phyloP scores from a whole-genome alignment of 2,888 invertebrate species.

The Leptinotarsa peninsularis region DNA sequence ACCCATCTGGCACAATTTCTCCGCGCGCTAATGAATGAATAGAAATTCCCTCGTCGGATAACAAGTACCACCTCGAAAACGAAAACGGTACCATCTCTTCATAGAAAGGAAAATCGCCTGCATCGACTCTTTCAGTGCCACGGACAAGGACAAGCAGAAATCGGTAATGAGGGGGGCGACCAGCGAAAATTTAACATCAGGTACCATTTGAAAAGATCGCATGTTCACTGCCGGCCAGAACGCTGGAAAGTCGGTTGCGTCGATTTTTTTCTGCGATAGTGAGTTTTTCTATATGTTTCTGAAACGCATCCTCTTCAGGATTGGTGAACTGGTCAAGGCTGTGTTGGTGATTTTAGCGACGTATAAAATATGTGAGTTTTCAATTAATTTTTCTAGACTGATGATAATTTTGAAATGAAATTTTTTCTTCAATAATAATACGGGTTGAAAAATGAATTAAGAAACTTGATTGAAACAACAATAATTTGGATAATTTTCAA shows the following conservation, averaged over 20 bases:
- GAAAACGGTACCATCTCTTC: constrained; percentile 22
- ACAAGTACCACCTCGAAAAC: constrained; percentile 11
- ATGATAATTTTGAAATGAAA: neutral
- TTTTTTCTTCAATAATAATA: too few species aligned
- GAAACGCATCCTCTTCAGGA: constrained; percentile 23
- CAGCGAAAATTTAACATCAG: constrained; percentile 29
- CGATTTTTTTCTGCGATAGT: neutral
- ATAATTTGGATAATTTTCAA: too few species aligned
- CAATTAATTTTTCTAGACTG: neutral
- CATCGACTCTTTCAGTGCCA: constrained; percentile 6
- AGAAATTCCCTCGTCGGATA: constrained; percentile 28
- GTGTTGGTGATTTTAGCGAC: constrained; percentile 23
- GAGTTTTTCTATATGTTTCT: constrained; percentile 23
- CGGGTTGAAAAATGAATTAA: too few species aligned
- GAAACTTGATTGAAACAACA: too few species aligned
- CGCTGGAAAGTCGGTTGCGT: constrained; percentile 4
- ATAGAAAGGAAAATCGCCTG: neutral
- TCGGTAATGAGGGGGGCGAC: constrained; percentile 7
- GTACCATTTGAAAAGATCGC: constrained; percentile 26
- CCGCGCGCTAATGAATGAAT: constrained; percentile 10
- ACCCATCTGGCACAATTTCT: constrained; percentile 6
- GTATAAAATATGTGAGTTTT: constrained; percentile 23
- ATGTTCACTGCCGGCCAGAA: neutral
- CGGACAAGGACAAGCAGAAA: constrained; percentile 3
- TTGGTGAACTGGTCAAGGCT: constrained; percentile 24